Conservation (phyloP, 2,113 vertebrate species). For the Pomatostomus ruficeps region DNA sequence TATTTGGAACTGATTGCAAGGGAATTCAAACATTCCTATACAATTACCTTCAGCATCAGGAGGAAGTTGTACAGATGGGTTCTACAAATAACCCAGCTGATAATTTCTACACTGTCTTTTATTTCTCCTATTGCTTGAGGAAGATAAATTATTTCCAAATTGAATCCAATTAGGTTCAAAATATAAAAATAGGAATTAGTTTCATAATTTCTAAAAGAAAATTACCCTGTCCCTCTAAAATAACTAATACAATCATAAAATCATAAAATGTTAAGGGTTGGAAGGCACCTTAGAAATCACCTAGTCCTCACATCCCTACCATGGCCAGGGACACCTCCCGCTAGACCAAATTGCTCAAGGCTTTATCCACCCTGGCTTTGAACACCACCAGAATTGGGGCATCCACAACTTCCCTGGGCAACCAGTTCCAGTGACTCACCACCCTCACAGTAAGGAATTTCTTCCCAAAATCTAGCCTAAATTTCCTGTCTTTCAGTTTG, state of each 20-base stretch:
- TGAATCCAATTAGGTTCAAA: neutral
- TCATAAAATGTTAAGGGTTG: neutral
- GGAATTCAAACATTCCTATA: neutral
- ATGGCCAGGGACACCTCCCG: neutral
- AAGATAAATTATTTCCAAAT: neutral
- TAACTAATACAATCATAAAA: neutral
- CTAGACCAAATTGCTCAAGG: neutral
- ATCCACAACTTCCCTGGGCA: neutral
- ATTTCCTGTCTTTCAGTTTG: neutral
- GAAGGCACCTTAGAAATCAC: neutral
- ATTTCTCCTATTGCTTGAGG: neutral
- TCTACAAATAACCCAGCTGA: neutral
- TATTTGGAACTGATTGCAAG: neutral
- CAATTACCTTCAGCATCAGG: neutral
- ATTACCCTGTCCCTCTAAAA: neutral
- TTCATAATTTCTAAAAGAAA: neutral
- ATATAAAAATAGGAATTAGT: neutral
- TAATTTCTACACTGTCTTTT: neutral
- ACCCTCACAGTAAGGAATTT: neutral
- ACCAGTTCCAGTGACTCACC: too few relatives aligned
- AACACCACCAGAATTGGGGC: accelerated
- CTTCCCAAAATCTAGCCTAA: neutral
- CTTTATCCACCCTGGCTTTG: neutral
- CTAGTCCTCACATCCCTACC: too few relatives aligned
- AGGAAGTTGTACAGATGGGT: neutral